phyloP scores from a whole-genome alignment of 2,888 invertebrate genomes.

The Phymatocera aterrima region DNA sequence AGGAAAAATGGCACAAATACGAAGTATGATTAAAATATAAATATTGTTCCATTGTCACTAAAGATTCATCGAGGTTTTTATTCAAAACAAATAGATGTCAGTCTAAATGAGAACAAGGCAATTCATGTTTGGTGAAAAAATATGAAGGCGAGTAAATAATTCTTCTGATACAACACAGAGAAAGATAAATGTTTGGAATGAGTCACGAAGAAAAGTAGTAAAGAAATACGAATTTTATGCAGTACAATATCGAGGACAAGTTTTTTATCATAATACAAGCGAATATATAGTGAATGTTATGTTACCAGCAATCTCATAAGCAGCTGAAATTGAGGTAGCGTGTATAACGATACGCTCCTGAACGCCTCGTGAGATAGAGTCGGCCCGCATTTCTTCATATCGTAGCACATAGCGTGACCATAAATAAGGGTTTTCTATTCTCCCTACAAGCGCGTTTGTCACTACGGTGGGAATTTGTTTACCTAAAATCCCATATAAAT shows the following conservation, averaged over 20 bases:
- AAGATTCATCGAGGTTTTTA: too few relatives aligned
- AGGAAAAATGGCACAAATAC: not conserved
- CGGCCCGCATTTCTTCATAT: constrained; percentile 29
- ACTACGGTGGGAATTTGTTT: not conserved
- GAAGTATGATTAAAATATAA: not conserved
- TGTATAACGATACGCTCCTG: not conserved
- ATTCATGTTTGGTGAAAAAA: too few relatives aligned
- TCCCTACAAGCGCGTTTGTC: not conserved
- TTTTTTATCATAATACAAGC: not conserved
- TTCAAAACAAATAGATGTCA: too few relatives aligned
- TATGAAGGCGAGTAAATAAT: too few relatives aligned
- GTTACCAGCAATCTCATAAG: constrained; percentile 30
- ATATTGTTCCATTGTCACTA: not conserved
- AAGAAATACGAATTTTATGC: too few relatives aligned
- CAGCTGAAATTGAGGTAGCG: constrained; percentile 23
- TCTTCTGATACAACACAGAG: too few relatives aligned
- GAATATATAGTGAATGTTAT: not conserved
- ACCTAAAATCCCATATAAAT: not conserved
- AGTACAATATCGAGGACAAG: not conserved
- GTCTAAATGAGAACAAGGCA: too few relatives aligned
- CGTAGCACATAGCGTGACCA: constrained; percentile 26
- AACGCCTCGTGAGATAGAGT: not conserved
- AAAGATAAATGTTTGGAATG: too few relatives aligned
- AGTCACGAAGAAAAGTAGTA: too few relatives aligned
- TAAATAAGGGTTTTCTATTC: constrained; percentile 25